Base-by-base conservation (phyloP, 1,140 invertebrate genomes). In the Nasonia giraulti region DNA sequence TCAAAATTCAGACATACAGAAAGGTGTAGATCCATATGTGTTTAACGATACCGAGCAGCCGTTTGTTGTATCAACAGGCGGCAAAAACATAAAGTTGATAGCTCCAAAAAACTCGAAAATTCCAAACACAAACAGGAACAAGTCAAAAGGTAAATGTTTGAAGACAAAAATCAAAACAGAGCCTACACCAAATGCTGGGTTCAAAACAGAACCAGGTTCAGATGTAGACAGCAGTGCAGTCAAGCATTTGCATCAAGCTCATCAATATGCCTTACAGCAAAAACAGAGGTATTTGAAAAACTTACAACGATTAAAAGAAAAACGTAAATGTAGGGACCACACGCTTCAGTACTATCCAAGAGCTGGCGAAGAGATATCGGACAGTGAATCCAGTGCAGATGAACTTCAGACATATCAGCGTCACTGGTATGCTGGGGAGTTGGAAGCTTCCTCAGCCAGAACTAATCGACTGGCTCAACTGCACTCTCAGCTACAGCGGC, bases 11-110 rank as follows among this genome's bases (percentile, higher is more conserved):
- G 93, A 93, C 76, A 82, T 87, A 50, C 90, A 89, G 40, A 89
- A 91, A 84, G 91, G 93, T 87, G 90, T 91, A 23, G 94, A 95
- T 91, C 94, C 94, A 1, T 95, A 95, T 87, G 93, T 95, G 50
- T 95, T 95, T 88, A 93, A 94, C 86, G 94, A 95, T 86, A 92
- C 93, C 7, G 93, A 93, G 80, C 84, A 85, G 62, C 84, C 79
- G 44, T 91, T 92, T 55, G 89, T 92, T 71, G 75, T 86, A 55
- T 84, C 88, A 62, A 82, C 89, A 77, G 85, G 84, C 11, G 89
- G 90, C 27, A 92, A 91, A 87, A 91, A 89, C 81, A 78, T 89
- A 27, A 90, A 90, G 78, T 37, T 89, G 62, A 86, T 89, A 62
- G 87, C 87, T 10, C 77, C 89, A 7, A 90, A 88, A 80, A 91